Conservation (phyloP, 2,888 invertebrate species). For the Chrysolina haemoptera region DNA sequence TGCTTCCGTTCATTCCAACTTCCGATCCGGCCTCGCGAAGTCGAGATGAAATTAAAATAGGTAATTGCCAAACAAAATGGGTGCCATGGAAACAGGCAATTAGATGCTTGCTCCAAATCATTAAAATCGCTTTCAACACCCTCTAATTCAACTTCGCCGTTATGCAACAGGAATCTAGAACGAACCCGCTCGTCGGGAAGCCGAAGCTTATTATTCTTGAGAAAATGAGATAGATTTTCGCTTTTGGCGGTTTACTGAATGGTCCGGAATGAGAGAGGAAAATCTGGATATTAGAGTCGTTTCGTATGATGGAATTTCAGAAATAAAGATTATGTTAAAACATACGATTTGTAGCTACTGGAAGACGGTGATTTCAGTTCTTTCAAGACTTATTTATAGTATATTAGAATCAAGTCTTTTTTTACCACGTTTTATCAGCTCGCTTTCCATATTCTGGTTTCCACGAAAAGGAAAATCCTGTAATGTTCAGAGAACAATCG, state of each 20-base stretch:
- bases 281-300: conserved; percentile 1
- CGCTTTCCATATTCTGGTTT: too few species aligned
- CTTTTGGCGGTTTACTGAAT: conserved; percentile 12
- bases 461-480: too few species aligned
- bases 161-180: conserved; percentile 4
- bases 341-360: not conserved
- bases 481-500: too few species aligned
- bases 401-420: too few species aligned
- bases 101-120: conserved; percentile 14
- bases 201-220: conserved; percentile 15
- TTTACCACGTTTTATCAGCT: too few species aligned
- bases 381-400: too few species aligned
- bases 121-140: conserved; percentile 20
- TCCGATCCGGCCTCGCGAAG: not conserved
- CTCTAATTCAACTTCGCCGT: conserved; percentile 21
- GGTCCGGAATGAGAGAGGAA: not conserved
- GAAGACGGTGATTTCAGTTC: not conserved
- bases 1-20: not conserved
- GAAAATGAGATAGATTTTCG: conserved; percentile 15
- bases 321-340: not conserved
- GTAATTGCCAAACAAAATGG: conserved; percentile 22
- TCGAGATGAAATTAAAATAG: conserved; percentile 18
- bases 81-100: conserved; percentile 19
- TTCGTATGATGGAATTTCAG: not conserved
- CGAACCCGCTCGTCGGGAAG: conserved; percentile 3